These are phyloP conservation scores for Plecturocebus donacophilus DNA, from an alignment of 2,113 vertebrate species.

Conservation along the genomic window DNA sequence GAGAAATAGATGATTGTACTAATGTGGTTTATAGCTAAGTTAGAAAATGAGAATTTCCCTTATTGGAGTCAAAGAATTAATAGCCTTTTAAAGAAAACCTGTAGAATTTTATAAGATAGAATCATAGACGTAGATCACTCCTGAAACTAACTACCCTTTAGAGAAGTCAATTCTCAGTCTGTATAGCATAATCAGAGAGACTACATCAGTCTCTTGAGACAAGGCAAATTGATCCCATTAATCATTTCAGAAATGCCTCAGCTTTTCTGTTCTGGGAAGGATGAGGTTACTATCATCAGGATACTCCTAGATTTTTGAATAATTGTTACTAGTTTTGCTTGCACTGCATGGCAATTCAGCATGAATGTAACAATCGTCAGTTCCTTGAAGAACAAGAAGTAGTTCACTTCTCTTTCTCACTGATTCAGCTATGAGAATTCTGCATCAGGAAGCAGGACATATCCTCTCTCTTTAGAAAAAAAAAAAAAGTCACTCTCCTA, in stretches of 20 bases:
- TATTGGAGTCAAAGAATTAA: neutral
- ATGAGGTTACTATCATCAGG: neutral
- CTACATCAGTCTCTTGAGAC: neutral
- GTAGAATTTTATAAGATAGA: slow-evolving; percentile 1
- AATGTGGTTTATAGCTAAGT: neutral
- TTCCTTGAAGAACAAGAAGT: neutral
- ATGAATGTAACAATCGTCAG: neutral
- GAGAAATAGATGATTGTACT: neutral
- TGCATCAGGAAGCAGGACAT: neutral
- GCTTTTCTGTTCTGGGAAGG: neutral
- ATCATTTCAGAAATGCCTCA: neutral
- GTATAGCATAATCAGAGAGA: neutral
- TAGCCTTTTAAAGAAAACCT: neutral
- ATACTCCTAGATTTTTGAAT: neutral
- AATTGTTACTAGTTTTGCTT: neutral
- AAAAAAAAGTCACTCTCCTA: neutral
- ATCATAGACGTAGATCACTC: neutral
- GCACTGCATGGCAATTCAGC: neutral
- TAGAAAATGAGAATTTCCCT: neutral
- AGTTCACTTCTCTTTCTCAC: neutral
- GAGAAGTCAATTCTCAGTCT: neutral
- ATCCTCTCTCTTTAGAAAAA: neutral
- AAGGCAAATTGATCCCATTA: neutral
- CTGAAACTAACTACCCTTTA: neutral
- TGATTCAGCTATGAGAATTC: neutral